Evolutionary conservation across 1,140 invertebrate genomes (phyloP).

Genomic region (Drosophila fuyamai): DNA sequence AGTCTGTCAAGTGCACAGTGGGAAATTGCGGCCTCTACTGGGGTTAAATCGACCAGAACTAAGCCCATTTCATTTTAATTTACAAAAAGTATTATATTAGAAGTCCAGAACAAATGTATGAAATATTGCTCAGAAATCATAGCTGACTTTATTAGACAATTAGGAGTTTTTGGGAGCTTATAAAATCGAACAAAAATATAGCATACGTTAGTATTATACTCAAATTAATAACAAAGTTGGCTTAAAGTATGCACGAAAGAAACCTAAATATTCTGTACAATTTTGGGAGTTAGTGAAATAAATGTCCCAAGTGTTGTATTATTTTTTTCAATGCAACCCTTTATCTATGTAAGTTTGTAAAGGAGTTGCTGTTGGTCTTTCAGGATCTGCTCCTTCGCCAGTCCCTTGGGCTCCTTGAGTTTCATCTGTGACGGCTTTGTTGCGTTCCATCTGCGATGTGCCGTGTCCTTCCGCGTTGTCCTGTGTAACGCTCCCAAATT

Average conservation of each 20-base stretch:
- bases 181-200: too few relatives aligned
- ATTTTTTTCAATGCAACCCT: neutral
- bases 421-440: constrained; percentile 44
- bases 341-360: constrained; percentile 2
- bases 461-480: constrained; percentile 33
- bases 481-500: constrained; percentile 76
- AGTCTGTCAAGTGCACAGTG: constrained; percentile 7
- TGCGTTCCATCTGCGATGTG: constrained; percentile 16
- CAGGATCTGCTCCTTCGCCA: constrained; percentile 14
- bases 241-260: too few relatives aligned
- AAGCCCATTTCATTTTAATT: too few relatives aligned
- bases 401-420: constrained; percentile 12
- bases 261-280: too few relatives aligned
- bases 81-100: too few relatives aligned
- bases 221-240: too few relatives aligned
- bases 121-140: too few relatives aligned
- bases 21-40: neutral
- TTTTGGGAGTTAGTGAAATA: neutral
- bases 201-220: too few relatives aligned
- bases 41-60: neutral
- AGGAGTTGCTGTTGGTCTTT: constrained; percentile 38
- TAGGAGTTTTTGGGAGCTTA: too few relatives aligned
- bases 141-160: too few relatives aligned
- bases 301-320: neutral
- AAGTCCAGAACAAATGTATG: too few relatives aligned